Evolutionary conservation across 2,888 invertebrate genomes (phyloP), one percentile per base, ranked within the genome.

Genomic region (Bugula neritina): DNA sequence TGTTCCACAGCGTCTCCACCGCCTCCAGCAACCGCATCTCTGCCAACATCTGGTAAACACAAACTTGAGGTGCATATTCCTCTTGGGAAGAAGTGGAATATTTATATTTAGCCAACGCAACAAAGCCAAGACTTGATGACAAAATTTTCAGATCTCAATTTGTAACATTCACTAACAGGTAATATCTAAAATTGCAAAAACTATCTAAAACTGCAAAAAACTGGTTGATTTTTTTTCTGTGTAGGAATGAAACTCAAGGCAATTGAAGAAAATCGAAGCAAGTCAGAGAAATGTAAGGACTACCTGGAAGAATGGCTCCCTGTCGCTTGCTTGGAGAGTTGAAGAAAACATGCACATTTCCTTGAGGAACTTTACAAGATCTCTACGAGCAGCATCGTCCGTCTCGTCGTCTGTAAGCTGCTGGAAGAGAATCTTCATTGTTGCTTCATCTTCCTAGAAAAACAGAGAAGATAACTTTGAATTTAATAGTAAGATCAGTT

Each of bases 321-420:
- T 93, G 78, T 93, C 94, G 83, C 93, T 94, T 25, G 95, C 94
- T 85, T 99, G 99, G 76, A 99, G 87, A 83, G 95, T 96, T 87
- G 98, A 97, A 78, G 98, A 96, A 88, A 97, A 97, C 85, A 94
- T 94, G 87, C 98, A 98, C 87, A 97, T 97, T 86, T 99, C 99
- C 85, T 97, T 98, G 78, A 99, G 88, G 88, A 99, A 99, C 80
- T 96, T 87, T 76, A 97, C 93, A 82, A 97, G 89, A 86, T 99
- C 99, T 80, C 94, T 89, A 80, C 97, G 88, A 83, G 94, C 92
- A 21, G 87, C 85, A 77, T 94, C 90, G 34, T 91, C 89, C 58
- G 94, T 94, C 78, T 90, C 90, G 80, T 92, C 91, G 84, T 94
- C 93, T 77, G 92, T 93, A 79, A 99, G 88, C 85, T 94, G 90